Percentiles rank a stretch among this genome's conserved stretches.
These are phyloP conservation scores for Anorthoa munda DNA, from an alignment of 2,888 invertebrate species.

Conservation along the genomic window DNA sequence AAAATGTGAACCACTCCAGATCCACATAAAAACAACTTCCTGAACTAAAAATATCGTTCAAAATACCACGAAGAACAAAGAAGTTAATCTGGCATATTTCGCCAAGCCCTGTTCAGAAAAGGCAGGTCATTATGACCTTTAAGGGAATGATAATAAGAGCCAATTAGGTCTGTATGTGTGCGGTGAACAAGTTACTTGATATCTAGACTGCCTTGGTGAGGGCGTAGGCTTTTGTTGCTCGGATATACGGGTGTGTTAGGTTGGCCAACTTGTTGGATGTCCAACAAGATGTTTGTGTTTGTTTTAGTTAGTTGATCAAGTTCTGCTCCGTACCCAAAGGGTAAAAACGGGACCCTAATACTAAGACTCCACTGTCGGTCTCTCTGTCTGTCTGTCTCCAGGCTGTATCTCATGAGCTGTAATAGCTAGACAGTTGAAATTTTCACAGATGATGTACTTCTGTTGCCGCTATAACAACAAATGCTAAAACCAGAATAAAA, in stretches of 20 bases:
- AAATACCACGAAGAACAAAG: slow-evolving; percentile 56
- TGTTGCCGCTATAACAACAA: too few species aligned
- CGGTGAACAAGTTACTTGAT: slow-evolving; percentile 57
- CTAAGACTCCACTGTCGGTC: too few species aligned
- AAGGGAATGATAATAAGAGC: slow-evolving; percentile 68
- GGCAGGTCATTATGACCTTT: slow-evolving; percentile 72
- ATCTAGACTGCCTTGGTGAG: slow-evolving; percentile 85
- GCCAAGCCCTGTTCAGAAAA: slow-evolving; percentile 59
- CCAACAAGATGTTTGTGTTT: too few species aligned
- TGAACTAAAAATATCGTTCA: slow-evolving; percentile 41
- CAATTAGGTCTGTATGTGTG: slow-evolving; percentile 66
- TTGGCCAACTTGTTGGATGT: slow-evolving; percentile 2
- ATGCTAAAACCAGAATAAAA: too few species aligned
- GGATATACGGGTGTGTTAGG: slow-evolving; percentile 58
- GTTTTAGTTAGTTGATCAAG: too few species aligned
- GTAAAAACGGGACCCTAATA: too few species aligned
- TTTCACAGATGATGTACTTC: too few species aligned
- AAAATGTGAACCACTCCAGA: not conserved
- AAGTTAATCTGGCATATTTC: slow-evolving; percentile 42
- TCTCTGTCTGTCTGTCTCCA: too few species aligned
- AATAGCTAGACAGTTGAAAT: too few species aligned
- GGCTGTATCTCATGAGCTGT: too few species aligned
- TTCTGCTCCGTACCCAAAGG: too few species aligned
- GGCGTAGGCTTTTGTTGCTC: slow-evolving; percentile 82
- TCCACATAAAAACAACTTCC: slow-evolving; percentile 42